These are phyloP conservation scores for Agapornis roseicollis DNA, from an alignment of 2,113 vertebrate genomes.

Conservation along the genomic window DNA sequence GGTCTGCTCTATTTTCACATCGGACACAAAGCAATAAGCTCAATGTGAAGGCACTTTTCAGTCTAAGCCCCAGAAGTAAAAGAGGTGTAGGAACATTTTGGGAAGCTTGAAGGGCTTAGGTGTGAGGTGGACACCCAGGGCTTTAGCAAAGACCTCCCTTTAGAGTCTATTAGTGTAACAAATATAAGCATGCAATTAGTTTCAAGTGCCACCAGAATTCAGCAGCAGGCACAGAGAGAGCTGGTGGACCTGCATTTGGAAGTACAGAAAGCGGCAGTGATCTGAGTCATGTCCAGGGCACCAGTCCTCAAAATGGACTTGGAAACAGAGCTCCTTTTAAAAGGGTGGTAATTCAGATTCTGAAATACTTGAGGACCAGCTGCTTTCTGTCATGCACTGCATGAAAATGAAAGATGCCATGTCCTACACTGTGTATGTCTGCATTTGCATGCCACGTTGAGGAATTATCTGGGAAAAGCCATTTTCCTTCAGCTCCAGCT, in stretches of 20 bases:
- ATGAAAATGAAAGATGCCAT: background rate
- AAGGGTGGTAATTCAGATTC: background rate
- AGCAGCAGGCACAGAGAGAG: background rate
- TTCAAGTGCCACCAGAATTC: background rate
- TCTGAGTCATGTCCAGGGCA: background rate
- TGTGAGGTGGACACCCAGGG: background rate
- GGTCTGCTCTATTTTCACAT: background rate
- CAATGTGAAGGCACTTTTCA: background rate
- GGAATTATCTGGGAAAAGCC: background rate
- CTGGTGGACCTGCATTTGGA: background rate
- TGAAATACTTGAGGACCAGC: background rate
- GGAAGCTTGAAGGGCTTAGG: background rate
- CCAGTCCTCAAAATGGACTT: background rate
- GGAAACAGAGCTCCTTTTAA: background rate
- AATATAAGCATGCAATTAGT: background rate
- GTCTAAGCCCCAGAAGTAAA: background rate
- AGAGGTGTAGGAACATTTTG: background rate
- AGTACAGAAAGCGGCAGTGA: background rate
- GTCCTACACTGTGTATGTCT: background rate
- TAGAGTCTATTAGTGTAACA: background rate
- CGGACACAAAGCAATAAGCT: background rate
- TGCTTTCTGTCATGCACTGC: background rate
- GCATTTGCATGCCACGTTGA: rapidly evolving
- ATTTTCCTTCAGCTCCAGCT: background rate
- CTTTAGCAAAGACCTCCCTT: background rate